These are phyloP conservation scores for Gastrophryne carolinensis DNA, from an alignment of 2,797 vertebrate species.

Conservation along the genomic window DNA sequence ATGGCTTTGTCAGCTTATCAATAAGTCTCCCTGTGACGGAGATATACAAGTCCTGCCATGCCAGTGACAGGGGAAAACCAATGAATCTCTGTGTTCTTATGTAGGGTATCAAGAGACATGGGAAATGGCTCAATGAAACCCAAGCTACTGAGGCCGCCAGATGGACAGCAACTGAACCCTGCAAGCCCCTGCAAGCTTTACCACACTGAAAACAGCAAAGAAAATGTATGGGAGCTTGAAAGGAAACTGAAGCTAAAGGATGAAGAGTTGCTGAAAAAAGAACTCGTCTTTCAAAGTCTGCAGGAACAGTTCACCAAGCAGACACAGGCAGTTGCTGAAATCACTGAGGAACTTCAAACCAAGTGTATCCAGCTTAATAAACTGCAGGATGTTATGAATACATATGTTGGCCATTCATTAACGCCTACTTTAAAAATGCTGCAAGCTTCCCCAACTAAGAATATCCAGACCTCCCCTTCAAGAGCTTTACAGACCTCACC, in stretches of 20 bases:
- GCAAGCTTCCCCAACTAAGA: constrained; percentile 24
- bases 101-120: constrained; percentile 72
- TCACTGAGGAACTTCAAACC: constrained; percentile 81
- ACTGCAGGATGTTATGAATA: constrained; percentile 76
- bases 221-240: constrained; percentile 80
- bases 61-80: background rate
- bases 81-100: constrained; percentile 45
- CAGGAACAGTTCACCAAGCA: constrained; percentile 80
- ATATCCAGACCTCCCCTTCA: constrained; percentile 23
- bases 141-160: constrained; percentile 75
- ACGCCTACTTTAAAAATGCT: constrained; percentile 63
- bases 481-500: constrained; percentile 65
- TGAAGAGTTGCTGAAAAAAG: constrained; percentile 74
- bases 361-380: constrained; percentile 83
- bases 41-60: constrained; percentile 1
- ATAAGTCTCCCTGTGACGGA: constrained; percentile 5
- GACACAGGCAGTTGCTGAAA: constrained; percentile 73
- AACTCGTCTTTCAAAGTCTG: constrained; percentile 72
- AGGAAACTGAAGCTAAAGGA: constrained; percentile 78
- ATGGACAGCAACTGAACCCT: constrained; percentile 59
- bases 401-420: constrained; percentile 62
- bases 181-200: constrained; percentile 56
- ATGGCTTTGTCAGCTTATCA: background rate
- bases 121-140: constrained; percentile 86
- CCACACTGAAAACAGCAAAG: constrained; percentile 68